These are phyloP conservation scores for Dryocosmus kuriphilus DNA, from an alignment of 2,888 invertebrate genomes.

Conservation along the genomic window DNA sequence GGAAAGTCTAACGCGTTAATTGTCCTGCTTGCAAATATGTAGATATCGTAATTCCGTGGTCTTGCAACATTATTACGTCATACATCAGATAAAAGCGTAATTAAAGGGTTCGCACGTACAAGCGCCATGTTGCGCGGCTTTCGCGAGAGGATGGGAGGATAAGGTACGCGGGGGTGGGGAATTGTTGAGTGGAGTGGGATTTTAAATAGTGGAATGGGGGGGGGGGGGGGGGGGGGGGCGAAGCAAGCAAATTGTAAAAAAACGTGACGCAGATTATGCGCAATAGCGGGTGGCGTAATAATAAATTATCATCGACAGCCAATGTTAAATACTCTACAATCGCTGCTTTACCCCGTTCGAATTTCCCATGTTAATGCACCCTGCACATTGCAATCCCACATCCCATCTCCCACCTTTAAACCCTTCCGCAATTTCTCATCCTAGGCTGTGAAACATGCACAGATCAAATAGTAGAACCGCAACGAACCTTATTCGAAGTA, in stretches of 20 bases:
- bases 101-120: slow-evolving; percentile 67
- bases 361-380: slow-evolving; percentile 30
- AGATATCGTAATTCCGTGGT: slow-evolving; percentile 58
- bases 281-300: slow-evolving; percentile 67
- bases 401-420: not conserved
- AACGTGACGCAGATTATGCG: slow-evolving; percentile 72
- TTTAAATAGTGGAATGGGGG: not conserved
- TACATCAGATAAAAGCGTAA: slow-evolving; percentile 72
- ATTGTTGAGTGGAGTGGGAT: not conserved
- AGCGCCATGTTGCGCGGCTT: slow-evolving; percentile 51
- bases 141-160: slow-evolving; percentile 10
- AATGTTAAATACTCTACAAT: slow-evolving; percentile 65
- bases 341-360: slow-evolving; percentile 42
- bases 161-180: slow-evolving; percentile 17
- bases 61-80: slow-evolving; percentile 68
- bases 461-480: not conserved
- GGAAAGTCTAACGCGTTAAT: not conserved
- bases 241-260: slow-evolving; percentile 71
- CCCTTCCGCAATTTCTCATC: slow-evolving; percentile 34
- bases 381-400: not conserved
- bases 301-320: slow-evolving; percentile 73
- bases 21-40: slow-evolving; percentile 6
- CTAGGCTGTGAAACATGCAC: not conserved
- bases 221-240: slow-evolving; percentile 18
- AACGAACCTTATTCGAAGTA: no score